Base-by-base conservation (phyloP, 2,888 invertebrate genomes). In the Platycnemis pennipes region DNA sequence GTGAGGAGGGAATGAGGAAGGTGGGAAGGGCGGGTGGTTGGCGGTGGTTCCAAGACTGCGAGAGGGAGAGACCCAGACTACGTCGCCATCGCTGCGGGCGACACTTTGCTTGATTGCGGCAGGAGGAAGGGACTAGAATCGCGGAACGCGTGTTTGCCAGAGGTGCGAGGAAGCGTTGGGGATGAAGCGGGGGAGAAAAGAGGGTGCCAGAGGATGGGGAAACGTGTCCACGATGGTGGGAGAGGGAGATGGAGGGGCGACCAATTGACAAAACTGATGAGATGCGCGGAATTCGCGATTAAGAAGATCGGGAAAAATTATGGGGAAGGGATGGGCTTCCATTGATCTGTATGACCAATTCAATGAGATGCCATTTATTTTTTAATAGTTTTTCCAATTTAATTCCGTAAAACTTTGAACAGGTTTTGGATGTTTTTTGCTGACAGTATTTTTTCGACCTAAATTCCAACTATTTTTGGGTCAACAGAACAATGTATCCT, bases 41-140 rank as follows among this genome's bases (percentile, higher is more conserved):
- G 42, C 44, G n/a, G 86, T n/a, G 63, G 63, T n/a, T 63, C 63
- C 26, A 63, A 26, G 19, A 26, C 26, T 7, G 87, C 7, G 45
- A 77, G 69, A 37, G 37, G 37, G 31, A 37, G 77, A 87, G 87
- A 45, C 87, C n/a, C 45, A 87, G 89, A 37, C 56, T 22, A 69
- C 91, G 91, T 91, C 31, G 44, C 87, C 87, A 87, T 44, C 42
- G 91, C 91, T 91, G 91, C 91, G 63, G 91, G 91, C 91, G 91
- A 91, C 91, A 91, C 91, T 91, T 91, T 63, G 91, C 91, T 91
- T 91, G 91, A 91, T 91, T 91, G 91, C 91, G 63, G 91, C 63
- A 53, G 87, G 26, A 88, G 49, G 87, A n/a, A 44, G 46, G 46
- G 87, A 46, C 42, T 37, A 4, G 13, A 37, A 42, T 63, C 63